These are phyloP conservation scores for Cladorhizidae sp. DNA, from an alignment of 37 sponge, comb jelly and placozoan genomes.

Conservation along the genomic window DNA sequence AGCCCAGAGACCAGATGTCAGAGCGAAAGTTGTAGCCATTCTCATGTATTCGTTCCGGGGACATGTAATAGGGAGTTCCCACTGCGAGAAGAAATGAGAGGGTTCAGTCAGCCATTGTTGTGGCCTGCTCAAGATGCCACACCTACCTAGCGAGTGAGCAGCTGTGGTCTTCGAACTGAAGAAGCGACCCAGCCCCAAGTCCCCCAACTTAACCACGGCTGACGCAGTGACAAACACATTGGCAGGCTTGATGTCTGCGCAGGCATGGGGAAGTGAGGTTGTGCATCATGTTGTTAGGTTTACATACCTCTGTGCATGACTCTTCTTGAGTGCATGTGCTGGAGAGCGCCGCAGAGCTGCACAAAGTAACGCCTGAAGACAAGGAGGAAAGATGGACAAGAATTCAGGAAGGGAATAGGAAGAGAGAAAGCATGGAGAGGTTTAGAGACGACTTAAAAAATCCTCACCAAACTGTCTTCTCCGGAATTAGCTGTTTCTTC, in stretches of 20 bases:
- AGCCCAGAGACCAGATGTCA: slow-evolving; percentile 99
- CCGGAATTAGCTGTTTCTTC: slow-evolving; percentile 91
- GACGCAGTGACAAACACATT: slow-evolving; percentile 97
- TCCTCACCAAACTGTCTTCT: slow-evolving; percentile 91
- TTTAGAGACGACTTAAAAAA: neutral
- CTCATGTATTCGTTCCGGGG: slow-evolving; percentile 98
- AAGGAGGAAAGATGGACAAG: neutral
- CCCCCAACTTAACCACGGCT: slow-evolving; percentile 97
- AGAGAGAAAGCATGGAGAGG: neutral
- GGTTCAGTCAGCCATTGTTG: neutral
- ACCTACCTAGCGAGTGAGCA: slow-evolving; percentile 92
- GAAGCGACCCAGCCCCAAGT: slow-evolving; percentile 95
- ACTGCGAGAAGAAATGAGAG: slow-evolving; percentile 47
- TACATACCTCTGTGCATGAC: slow-evolving; percentile 98
- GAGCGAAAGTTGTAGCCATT: slow-evolving; percentile 97
- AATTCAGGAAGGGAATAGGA: neutral
- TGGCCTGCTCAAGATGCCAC: neutral
- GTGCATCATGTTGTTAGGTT: neutral
- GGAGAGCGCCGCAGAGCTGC: slow-evolving; percentile 91
- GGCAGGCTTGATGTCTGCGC: slow-evolving; percentile 96
- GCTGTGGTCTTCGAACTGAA: slow-evolving; percentile 98
- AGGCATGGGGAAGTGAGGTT: neutral
- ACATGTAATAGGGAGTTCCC: slow-evolving; percentile 99
- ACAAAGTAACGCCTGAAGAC: slow-evolving; percentile 90
- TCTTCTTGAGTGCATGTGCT: slow-evolving; percentile 97